A percentile compares a stretch with the other conserved stretches of the same genome.
These are phyloP conservation scores for Embidobia sp. DNA, from an alignment of 2,888 invertebrate genomes.

Conservation along the genomic window DNA sequence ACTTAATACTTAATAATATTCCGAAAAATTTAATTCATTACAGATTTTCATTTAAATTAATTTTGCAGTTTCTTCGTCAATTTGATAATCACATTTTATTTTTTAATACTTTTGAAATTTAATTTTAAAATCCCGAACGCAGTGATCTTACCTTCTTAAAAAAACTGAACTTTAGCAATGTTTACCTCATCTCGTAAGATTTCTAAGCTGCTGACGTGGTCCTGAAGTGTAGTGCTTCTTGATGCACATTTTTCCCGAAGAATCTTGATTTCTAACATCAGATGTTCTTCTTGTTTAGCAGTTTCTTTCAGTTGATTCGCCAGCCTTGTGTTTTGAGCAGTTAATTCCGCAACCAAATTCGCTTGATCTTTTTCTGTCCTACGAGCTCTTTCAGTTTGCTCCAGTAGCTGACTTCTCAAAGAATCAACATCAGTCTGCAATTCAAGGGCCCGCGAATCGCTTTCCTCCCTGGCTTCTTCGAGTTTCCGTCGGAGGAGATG, in stretches of 20 bases:
- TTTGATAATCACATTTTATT: no score
- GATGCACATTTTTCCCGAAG: slow-evolving; percentile 92
- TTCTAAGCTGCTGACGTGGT: slow-evolving; percentile 94
- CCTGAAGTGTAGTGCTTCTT: slow-evolving; percentile 90
- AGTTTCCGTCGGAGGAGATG: slow-evolving; percentile 92
- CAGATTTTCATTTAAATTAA: no score
- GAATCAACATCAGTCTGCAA: slow-evolving; percentile 93
- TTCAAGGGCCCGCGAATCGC: slow-evolving; percentile 92
- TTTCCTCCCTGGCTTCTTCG: slow-evolving; percentile 93
- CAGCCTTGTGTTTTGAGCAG: slow-evolving; percentile 93
- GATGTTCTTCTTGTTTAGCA: slow-evolving; percentile 89
- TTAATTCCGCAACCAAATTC: slow-evolving; percentile 90
- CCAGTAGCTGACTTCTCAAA: slow-evolving; percentile 88
- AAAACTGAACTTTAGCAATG: slow-evolving; percentile 1
- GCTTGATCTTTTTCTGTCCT: slow-evolving; percentile 90
- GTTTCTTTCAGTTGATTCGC: slow-evolving; percentile 93
- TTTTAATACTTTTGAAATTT: no score
- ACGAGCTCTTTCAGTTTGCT: slow-evolving; percentile 81
- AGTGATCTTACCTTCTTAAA: neutral
- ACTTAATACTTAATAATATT: no score
- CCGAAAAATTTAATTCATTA: no score
- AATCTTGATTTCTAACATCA: slow-evolving; percentile 90
- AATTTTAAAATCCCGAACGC: no score
- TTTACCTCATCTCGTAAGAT: slow-evolving; percentile 92
- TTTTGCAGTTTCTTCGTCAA: no score